These are phyloP conservation scores for Drepana falcataria DNA, from an alignment of 2,888 invertebrate genomes.

Conservation along the genomic window DNA sequence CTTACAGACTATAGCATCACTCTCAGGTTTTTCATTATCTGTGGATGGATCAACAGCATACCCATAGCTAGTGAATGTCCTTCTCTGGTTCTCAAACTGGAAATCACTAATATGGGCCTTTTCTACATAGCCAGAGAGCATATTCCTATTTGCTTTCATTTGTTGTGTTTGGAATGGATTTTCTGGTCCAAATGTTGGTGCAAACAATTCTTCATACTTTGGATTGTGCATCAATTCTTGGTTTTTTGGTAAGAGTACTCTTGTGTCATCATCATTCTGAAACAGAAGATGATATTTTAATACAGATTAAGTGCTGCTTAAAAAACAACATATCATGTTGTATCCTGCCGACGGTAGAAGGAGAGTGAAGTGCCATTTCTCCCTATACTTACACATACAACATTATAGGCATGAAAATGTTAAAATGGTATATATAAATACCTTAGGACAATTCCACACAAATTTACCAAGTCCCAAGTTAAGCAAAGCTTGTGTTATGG, in stretches of 20 bases:
- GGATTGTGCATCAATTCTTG: slow-evolving; percentile 95
- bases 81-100: slow-evolving; percentile 96
- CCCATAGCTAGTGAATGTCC: slow-evolving; percentile 96
- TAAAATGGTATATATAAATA: too few relatives aligned
- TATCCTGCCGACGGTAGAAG: too few relatives aligned
- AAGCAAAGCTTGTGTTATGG: too few relatives aligned
- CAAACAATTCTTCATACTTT: slow-evolving; percentile 95
- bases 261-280: slow-evolving; percentile 84
- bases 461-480: too few relatives aligned
- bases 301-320: not conserved
- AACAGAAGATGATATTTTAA: slow-evolving; percentile 17
- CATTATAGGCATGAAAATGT: too few relatives aligned
- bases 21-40: slow-evolving; percentile 71
- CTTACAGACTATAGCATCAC: slow-evolving; percentile 73
- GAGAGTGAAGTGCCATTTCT: too few relatives aligned
- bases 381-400: too few relatives aligned
- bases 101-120: slow-evolving; percentile 97
- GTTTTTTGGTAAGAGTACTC: slow-evolving; percentile 86
- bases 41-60: slow-evolving; percentile 97
- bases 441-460: too few relatives aligned
- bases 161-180: slow-evolving; percentile 96
- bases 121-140: slow-evolving; percentile 95
- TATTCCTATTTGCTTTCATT: slow-evolving; percentile 92
- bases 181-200: slow-evolving; percentile 93
- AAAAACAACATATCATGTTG: too few relatives aligned